Conservation (phyloP, 2,888 invertebrate genomes). For the Neocrepidodera transversa region DNA sequence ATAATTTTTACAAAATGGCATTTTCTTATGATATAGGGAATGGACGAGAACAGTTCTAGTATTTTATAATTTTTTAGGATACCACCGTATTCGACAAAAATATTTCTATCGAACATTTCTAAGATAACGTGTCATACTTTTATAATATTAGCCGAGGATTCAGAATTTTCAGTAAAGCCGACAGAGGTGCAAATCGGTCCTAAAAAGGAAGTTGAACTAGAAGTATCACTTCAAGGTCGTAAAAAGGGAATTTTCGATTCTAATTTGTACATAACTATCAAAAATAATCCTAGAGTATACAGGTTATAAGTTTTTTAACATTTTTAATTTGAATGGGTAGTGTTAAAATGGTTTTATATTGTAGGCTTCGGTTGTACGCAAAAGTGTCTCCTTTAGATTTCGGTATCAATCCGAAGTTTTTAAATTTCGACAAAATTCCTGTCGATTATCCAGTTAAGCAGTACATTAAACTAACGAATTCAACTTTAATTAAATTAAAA, state of each 20-base stretch:
- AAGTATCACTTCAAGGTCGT: constrained; percentile 53
- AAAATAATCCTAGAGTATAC: constrained; percentile 62
- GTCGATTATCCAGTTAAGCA: constrained; percentile 31
- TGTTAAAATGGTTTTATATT: too few species aligned
- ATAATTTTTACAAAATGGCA: background rate
- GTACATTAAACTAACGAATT: constrained; percentile 64
- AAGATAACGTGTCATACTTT: constrained; percentile 62
- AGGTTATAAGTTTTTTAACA: background rate
- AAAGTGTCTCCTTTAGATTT: constrained; percentile 64
- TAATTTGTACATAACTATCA: constrained; percentile 57
- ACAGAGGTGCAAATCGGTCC: constrained; percentile 47
- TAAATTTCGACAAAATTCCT: constrained; percentile 61
- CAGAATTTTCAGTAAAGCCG: constrained; percentile 62
- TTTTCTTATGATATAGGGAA: too few species aligned
- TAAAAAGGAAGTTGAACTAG: constrained; percentile 46
- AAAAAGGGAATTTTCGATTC: constrained; percentile 52
- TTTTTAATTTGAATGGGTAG: too few species aligned
- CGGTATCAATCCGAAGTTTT: constrained; percentile 54
- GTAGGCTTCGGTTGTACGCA: constrained; percentile 56
- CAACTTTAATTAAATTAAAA: constrained; percentile 64
- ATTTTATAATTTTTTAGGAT: constrained; percentile 19
- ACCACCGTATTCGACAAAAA: constrained; percentile 46
- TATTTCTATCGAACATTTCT: constrained; percentile 66
- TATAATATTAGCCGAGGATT: constrained; percentile 59
- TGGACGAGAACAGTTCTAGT: too few species aligned